A percentile compares a stretch with the other conserved stretches of the same genome.
Evolutionary conservation across 2,888 invertebrate species (phyloP).

Genomic region (Philopedon plagiatum): DNA sequence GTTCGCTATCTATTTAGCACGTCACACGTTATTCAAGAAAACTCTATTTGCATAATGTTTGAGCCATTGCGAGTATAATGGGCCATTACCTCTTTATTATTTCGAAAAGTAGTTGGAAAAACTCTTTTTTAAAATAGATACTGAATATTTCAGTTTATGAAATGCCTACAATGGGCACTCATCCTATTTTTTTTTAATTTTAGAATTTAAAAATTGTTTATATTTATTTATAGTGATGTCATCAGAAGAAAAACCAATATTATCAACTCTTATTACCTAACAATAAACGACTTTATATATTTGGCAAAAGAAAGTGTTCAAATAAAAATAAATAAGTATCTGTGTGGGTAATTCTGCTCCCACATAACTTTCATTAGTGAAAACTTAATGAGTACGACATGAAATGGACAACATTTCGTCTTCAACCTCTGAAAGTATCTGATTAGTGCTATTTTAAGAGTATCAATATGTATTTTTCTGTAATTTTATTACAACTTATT

Average conservation of each 20-base stretch:
- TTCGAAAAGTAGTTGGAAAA: no score
- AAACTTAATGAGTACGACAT: conserved; percentile 7
- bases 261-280: conserved; percentile 1
- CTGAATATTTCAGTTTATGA: no score
- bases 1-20: conserved; percentile 58
- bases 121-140: no score
- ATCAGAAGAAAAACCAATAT: conserved; percentile 13
- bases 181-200: neutral
- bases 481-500: conserved; percentile 5
- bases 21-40: conserved; percentile 4
- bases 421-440: conserved; percentile 14
- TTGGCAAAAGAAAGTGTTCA: conserved; percentile 45
- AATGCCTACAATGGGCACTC: no score
- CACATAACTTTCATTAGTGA: conserved; percentile 47
- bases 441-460: neutral
- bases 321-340: conserved; percentile 33
- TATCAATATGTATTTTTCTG: conserved; percentile 16
- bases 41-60: conserved; percentile 11
- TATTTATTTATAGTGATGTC: neutral
- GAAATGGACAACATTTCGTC: conserved; percentile 10
- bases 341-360: conserved; percentile 36
- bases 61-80: neutral
- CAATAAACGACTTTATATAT: conserved; percentile 21
- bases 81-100: neutral
- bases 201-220: neutral